These are phyloP conservation scores for Carabus problematicus DNA, from an alignment of 2,888 invertebrate species.

Conservation along the genomic window DNA sequence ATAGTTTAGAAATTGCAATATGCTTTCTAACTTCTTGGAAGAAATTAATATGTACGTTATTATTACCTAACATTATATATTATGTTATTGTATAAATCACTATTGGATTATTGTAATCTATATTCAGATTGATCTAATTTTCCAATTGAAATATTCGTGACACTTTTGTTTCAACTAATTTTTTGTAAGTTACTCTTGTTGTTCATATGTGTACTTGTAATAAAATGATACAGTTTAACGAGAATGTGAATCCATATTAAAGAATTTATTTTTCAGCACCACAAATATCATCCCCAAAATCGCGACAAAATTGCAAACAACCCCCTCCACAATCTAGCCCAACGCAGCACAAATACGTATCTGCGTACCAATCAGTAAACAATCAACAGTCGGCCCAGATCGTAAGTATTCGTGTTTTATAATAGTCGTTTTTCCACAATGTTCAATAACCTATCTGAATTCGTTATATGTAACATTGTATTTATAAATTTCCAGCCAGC, in stretches of 20 bases:
- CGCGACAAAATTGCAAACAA: constrained; percentile 62
- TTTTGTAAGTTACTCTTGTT: constrained; percentile 12
- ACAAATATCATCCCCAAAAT: constrained; percentile 67
- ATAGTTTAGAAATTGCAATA: too few species aligned
- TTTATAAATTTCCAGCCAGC: constrained; percentile 48
- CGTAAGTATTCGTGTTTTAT: constrained; percentile 44
- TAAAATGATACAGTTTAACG: constrained; percentile 11
- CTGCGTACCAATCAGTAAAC: constrained; percentile 62
- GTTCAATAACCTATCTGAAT: constrained; percentile 51
- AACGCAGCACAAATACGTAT: constrained; percentile 65
- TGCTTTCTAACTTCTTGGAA: too few species aligned
- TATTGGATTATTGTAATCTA: too few species aligned
- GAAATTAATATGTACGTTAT: too few species aligned
- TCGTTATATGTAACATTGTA: constrained; percentile 7
- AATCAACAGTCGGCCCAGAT: constrained; percentile 59
- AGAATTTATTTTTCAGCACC: constrained; percentile 55
- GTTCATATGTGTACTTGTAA: constrained; percentile 17
- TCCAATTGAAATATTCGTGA: not conserved
- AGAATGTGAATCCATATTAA: constrained; percentile 18
- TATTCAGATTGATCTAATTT: too few species aligned
- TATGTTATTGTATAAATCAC: too few species aligned
- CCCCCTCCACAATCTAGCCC: constrained; percentile 65
- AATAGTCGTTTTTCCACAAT: too few species aligned
- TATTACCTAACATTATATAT: too few species aligned
- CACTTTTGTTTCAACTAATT: constrained; percentile 10